Conservation (phyloP, 2,888 invertebrate genomes). For the Dolichopus griseipennis region DNA sequence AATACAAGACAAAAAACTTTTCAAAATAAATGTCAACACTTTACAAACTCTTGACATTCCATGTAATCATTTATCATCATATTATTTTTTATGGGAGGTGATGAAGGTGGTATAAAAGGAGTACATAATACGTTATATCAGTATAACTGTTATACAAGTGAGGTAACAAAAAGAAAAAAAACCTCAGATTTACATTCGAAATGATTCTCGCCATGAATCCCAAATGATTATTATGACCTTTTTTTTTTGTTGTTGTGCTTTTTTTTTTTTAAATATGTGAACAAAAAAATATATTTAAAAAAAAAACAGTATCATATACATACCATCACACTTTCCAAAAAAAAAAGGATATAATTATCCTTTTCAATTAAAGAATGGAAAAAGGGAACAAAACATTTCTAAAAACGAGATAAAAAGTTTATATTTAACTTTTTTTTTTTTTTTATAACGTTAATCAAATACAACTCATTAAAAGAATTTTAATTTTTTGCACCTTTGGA, state of each 20-base stretch:
- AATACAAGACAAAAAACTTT: neutral
- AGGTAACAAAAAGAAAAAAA: too few species aligned
- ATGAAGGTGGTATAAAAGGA: too few species aligned
- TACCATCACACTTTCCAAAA: too few species aligned
- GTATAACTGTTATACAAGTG: too few species aligned
- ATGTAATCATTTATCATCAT: conserved; percentile 4
- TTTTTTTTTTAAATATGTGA: neutral
- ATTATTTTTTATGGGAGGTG: neutral
- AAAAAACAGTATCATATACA: too few species aligned
- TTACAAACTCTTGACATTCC: conserved; percentile 1
- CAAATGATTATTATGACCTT: neutral
- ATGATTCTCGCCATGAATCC: neutral
- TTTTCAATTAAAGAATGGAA: conserved; percentile 1
- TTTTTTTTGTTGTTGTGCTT: neutral
- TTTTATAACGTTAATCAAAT: conserved; percentile 1
- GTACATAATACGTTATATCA: too few species aligned
- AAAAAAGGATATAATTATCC: neutral
- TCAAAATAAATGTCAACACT: conserved; percentile 4
- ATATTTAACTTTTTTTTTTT: neutral
- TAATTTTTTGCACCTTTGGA: too few species aligned
- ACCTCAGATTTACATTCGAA: neutral
- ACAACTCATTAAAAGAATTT: neutral
- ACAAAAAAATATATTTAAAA: too few species aligned
- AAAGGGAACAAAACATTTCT: neutral
- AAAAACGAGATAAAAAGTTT: neutral